Evolutionary conservation across 2,888 invertebrate species (phyloP), one percentile per base, ranked within the genome.

Genomic region (Erebia epiphron): DNA sequence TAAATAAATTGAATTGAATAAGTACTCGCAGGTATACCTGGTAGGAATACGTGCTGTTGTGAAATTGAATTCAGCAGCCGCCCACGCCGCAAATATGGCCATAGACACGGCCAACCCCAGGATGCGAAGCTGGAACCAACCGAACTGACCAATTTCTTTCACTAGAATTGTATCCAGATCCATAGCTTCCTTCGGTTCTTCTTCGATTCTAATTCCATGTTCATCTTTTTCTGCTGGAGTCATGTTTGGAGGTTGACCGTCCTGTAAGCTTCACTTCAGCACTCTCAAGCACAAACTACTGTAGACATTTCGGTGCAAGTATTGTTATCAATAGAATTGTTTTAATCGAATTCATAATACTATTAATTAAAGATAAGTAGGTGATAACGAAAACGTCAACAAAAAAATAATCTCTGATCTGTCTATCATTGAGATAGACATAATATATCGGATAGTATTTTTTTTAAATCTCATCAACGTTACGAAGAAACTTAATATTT

Each of bases 101-200:
- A 88, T 76, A 0, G 88, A 46, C 0, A 80, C 74, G 0, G 83
- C 78, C 35, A 89, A 71, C 1, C 79, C 46, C 54, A 89, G 71
- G 0, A 81, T 85, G 13, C 80, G 77, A 8, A 86, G 49, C 77
- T 92, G 92, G 72, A 85, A 91, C 67, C 75, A 75, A 0, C 91
- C 92, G 69, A 90, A 87, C 79, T 91, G 88, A 0, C 92, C 92
- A 14, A 91, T 80, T 75, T 92, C 92, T 21, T 88, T 83, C 21
- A 87, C 81, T 63, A 92, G 75, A 13, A 91, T 83, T 2, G 81
- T 80, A 66, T 91, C 91, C 75, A 91, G 61, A 49, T 90, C 85
- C 18, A 90, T 79, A 46, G 76, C 77, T 1, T 71, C 71, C 61
- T 56, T 71, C 13, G 66, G 50, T 72, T 75, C 58, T 9, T 75